Evolutionary conservation across 2,113 vertebrate species (phyloP).

Genomic region (Cygnus atratus): DNA sequence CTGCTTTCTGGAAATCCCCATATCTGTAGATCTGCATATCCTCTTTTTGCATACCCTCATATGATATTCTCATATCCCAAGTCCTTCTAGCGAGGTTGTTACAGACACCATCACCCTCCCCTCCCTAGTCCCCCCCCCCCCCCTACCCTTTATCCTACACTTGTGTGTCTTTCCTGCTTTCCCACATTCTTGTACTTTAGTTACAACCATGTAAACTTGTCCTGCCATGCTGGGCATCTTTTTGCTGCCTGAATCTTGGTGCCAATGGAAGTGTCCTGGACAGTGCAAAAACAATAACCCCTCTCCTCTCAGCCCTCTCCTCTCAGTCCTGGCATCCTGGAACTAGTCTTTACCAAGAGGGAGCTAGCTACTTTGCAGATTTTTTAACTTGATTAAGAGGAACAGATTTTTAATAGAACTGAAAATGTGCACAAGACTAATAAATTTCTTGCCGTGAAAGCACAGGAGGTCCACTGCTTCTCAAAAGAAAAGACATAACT

Average conservation of each 20-base stretch:
- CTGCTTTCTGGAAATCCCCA: neutral
- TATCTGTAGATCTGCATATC: rapidly evolving
- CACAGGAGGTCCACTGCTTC: neutral
- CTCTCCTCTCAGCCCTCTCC: neutral
- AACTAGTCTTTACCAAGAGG: neutral
- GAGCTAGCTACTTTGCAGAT: neutral
- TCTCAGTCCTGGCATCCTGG: neutral
- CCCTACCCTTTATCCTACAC: no score
- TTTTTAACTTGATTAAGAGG: neutral
- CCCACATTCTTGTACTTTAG: neutral
- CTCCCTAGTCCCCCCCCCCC: no score
- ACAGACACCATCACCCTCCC: no score
- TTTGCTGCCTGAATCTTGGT: neutral
- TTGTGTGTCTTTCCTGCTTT: neutral
- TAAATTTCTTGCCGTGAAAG: neutral
- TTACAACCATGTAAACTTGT: neutral
- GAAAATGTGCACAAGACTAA: neutral
- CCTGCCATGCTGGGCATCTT: neutral
- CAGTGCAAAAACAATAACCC: rapidly evolving
- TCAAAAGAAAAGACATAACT: neutral
- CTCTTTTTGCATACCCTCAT: neutral
- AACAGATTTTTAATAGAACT: neutral
- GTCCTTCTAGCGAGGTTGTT: neutral
- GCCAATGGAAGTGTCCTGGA: neutral
- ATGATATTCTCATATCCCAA: neutral